Conservation (phyloP, 1,140 invertebrate genomes). For the Pseudobourletiella spinata region DNA sequence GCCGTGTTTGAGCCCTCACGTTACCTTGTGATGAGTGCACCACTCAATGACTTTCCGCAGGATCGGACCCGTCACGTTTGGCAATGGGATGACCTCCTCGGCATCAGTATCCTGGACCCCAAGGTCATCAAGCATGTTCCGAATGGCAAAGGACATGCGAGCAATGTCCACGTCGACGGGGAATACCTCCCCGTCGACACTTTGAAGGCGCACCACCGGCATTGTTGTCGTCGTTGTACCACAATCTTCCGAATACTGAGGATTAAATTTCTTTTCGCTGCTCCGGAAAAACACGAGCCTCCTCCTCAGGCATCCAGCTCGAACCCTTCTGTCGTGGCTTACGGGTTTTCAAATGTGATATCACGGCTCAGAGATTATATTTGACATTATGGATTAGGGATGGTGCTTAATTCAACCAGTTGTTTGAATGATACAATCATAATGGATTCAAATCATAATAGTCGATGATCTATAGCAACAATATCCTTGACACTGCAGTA, state of each 20-base stretch:
- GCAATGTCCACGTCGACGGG: slow-evolving; percentile 96
- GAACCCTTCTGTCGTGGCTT: too few species aligned
- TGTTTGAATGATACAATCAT: too few species aligned
- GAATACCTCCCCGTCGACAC: slow-evolving; percentile 92
- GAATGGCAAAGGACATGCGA: slow-evolving; percentile 95
- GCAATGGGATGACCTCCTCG: slow-evolving; percentile 83
- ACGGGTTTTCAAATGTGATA: too few species aligned
- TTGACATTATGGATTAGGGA: too few species aligned
- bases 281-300: too few species aligned
- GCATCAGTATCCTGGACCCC: slow-evolving; percentile 72
- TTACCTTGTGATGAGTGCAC: slow-evolving; percentile 76
- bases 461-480: too few species aligned
- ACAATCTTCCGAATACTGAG: background rate
- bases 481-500: too few species aligned
- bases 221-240: slow-evolving; percentile 44
- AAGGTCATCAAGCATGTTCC: slow-evolving; percentile 59
- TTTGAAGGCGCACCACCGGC: slow-evolving; percentile 85
- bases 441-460: too few species aligned
- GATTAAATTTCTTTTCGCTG: too few species aligned
- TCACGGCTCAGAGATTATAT: too few species aligned
- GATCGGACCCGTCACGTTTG: slow-evolving; percentile 98
- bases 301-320: too few species aligned
- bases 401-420: too few species aligned
- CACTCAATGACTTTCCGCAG: slow-evolving; percentile 93
- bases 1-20: background rate